Evolutionary conservation across 2,113 vertebrate species (phyloP), one percentile per base, ranked within the genome.

Genomic region (Chinchilla lanigera): DNA sequence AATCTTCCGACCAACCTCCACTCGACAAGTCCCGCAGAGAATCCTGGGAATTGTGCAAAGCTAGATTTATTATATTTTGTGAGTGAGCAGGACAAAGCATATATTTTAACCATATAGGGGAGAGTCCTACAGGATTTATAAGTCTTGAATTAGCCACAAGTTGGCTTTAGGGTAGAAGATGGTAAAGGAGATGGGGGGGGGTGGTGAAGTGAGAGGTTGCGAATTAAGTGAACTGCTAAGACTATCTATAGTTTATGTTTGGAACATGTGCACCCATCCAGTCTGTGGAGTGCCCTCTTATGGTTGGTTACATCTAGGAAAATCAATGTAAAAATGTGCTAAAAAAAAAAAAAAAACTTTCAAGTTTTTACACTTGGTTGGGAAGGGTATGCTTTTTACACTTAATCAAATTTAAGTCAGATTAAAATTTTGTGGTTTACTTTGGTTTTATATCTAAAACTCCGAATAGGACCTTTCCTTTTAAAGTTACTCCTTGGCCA

Each of bases 401-500:
- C 1, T 67, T 85, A 67, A 28, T 52, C 61, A 38, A 4, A 35
- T 77, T 87, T 71, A 83, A 88, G 12, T 54, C 12, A 26, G 26
- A 82, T 28, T 82, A 19, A 47, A 90, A 78, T 90, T 95, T 90
- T 90, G 54, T 78, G n/a, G 2, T 84, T 95, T 71, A 52, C 33
- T n/a, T 89, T 90, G 9, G 61, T 94, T 67, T 94, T 7, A 65
- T 47, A 38, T 54, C 8, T 56, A 82, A 12, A 61, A 47, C 20
- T 93, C 38, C 56, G 8, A 75, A 44, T 22, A 80, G 6, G 63
- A 35, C 6, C 7, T 67, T 88, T 4, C 20, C 19, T 44, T 96
- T 73, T 73, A 20, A 78, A 12, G 58, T n/a, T 73, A 26, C 22
- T 38, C 38, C 83, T 83, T 24, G 52, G 14, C 47, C 3, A 11